Percentiles rank a stretch among this genome's conserved stretches.
Conservation (phyloP, 2,113 vertebrate species). For the Myrmecobius fasciatus region DNA sequence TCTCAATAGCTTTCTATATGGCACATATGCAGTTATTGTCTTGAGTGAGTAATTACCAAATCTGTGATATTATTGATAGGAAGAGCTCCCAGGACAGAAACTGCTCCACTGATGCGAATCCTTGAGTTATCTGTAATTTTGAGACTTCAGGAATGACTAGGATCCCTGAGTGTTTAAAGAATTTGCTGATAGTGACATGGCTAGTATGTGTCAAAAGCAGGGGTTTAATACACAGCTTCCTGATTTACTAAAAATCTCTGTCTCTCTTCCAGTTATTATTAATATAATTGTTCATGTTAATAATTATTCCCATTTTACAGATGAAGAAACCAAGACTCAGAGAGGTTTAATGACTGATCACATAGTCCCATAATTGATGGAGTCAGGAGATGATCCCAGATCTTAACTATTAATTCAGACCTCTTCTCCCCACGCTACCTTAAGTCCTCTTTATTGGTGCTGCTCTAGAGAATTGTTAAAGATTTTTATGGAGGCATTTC, state of each 20-base stretch:
- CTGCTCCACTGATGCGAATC: background rate
- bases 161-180: background rate
- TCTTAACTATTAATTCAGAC: background rate
- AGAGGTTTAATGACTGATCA: background rate
- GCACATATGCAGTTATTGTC: background rate
- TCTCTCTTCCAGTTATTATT: background rate
- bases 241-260: background rate
- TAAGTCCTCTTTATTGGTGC: accelerated
- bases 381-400: background rate
- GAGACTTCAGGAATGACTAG: background rate
- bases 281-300: background rate
- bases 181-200: background rate
- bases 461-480: background rate
- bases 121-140: background rate
- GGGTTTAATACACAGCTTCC: background rate
- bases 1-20: background rate
- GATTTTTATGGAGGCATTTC: background rate
- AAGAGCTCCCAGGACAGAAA: background rate
- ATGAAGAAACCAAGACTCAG: background rate
- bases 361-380: background rate
- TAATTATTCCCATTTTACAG: no score
- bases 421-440: background rate
- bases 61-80: background rate
- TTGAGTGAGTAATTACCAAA: background rate
- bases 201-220: background rate